These are phyloP conservation scores for Dryadula phaetusa DNA, from an alignment of 2,888 invertebrate genomes.

Conservation along the genomic window DNA sequence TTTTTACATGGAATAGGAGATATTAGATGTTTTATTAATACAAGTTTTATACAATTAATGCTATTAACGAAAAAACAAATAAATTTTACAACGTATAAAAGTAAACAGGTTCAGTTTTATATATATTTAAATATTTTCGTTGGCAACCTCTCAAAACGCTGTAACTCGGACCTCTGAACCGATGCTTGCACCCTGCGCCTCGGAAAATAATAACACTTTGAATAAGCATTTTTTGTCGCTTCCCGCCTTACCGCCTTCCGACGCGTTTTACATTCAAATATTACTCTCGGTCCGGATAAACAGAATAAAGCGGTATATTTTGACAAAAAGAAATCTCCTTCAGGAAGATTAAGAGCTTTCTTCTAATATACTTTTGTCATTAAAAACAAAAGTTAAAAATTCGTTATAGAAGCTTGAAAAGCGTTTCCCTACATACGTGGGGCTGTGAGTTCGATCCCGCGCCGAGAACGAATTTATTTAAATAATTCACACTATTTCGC, in stretches of 20 bases:
- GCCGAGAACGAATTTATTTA: too few relatives aligned
- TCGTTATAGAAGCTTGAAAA: too few relatives aligned
- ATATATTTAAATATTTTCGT: too few relatives aligned
- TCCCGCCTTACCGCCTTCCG: slow-evolving; percentile 48
- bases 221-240: slow-evolving; percentile 78
- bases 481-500: too few relatives aligned
- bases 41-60: too few relatives aligned
- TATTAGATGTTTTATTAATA: too few relatives aligned
- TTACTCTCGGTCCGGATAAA: slow-evolving; percentile 40
- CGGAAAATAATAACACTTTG: slow-evolving; percentile 81
- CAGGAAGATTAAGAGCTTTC: slow-evolving; percentile 9
- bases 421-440: too few relatives aligned
- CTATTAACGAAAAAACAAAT: too few relatives aligned
- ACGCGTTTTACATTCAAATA: slow-evolving; percentile 66
- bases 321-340: slow-evolving; percentile 15
- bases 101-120: too few relatives aligned
- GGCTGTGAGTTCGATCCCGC: too few relatives aligned
- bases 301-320: slow-evolving; percentile 23
- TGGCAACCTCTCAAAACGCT: slow-evolving; percentile 49
- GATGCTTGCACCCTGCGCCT: slow-evolving; percentile 54
- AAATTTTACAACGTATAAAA: too few relatives aligned
- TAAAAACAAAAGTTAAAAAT: neutral
- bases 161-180: slow-evolving; percentile 42
- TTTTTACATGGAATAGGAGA: too few relatives aligned
- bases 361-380: slow-evolving; percentile 13